Conservation (phyloP, 35 echinoderm and acorn worm genomes). For the Ophioderma brevispina region DNA sequence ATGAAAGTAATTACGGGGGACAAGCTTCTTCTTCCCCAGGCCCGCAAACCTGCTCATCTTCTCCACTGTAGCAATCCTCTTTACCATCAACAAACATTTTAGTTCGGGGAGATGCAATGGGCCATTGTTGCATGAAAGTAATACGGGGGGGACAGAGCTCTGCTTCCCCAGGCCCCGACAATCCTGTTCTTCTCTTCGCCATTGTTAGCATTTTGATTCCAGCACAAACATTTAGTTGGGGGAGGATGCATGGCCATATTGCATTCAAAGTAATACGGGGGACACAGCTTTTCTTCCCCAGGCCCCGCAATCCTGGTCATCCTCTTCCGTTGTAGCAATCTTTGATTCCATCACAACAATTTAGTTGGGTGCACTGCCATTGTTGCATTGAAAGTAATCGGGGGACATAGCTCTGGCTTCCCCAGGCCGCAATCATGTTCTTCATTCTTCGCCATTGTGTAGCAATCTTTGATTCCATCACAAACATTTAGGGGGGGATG, state of each 20-base stretch:
- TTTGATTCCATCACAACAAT: not conserved
- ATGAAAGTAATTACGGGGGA: slow-evolving; percentile 20
- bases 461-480: slow-evolving; percentile 21
- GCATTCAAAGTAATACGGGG: no score
- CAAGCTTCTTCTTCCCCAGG: not conserved
- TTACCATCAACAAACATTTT: no score
- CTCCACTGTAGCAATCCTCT: slow-evolving; percentile 32
- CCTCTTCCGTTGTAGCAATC: not conserved
- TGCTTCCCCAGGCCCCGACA: no score
- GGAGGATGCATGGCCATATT: slow-evolving; percentile 13
- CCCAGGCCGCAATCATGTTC: slow-evolving; percentile 25
- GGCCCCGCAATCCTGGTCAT: slow-evolving; percentile 4
- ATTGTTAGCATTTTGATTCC: not conserved
- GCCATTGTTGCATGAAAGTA: no score
- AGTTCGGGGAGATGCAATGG: no score
- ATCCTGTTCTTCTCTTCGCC: not conserved
- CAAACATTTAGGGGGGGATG: slow-evolving; percentile 17
- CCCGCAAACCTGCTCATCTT: slow-evolving; percentile 44
- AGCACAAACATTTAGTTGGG: slow-evolving; percentile 5
- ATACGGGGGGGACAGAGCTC: no score
- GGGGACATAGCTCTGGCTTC: slow-evolving; percentile 21
- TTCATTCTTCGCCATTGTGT: slow-evolving; percentile 62
- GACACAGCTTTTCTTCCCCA: no score
- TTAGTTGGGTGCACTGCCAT: not conserved
- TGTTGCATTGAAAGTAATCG: slow-evolving; percentile 30